Conservation (phyloP, 2,797 vertebrate species). For the Eospalax fontanierii region DNA sequence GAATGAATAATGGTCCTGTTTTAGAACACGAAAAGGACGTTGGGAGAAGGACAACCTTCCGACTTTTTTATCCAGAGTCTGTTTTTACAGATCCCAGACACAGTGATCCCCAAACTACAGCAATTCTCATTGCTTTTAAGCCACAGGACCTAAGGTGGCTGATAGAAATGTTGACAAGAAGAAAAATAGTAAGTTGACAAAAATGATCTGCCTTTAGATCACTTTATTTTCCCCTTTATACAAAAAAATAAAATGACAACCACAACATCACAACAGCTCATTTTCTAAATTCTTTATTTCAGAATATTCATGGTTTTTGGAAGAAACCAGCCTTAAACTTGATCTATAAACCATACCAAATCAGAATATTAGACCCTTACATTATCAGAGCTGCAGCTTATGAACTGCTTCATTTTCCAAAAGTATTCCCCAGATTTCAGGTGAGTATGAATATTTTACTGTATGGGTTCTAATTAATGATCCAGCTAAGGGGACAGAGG, state of each 20-base stretch:
- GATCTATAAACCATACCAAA: slow-evolving; percentile 90
- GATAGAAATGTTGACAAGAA: slow-evolving; percentile 87
- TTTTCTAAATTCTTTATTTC: slow-evolving; percentile 75
- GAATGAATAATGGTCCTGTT: slow-evolving; percentile 92
- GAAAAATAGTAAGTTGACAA: slow-evolving; percentile 89
- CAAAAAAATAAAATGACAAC: too few species aligned
- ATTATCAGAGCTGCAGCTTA: slow-evolving; percentile 90
- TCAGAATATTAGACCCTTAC: slow-evolving; percentile 91
- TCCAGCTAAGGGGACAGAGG: not conserved
- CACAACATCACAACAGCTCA: not conserved
- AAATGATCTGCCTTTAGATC: slow-evolving; percentile 46
- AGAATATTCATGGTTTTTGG: slow-evolving; percentile 91
- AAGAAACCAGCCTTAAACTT: slow-evolving; percentile 90
- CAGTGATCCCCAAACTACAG: slow-evolving; percentile 89
- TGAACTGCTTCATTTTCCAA: slow-evolving; percentile 90
- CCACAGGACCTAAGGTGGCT: slow-evolving; percentile 91
- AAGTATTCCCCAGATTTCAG: slow-evolving; percentile 88
- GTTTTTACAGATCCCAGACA: slow-evolving; percentile 90
- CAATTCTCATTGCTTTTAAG: slow-evolving; percentile 90
- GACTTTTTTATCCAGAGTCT: slow-evolving; percentile 92
- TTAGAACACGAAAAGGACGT: slow-evolving; percentile 92
- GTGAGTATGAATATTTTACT: slow-evolving; percentile 83
- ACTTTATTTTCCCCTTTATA: not conserved
- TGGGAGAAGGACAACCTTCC: slow-evolving; percentile 91
- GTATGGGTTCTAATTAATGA: not conserved